phyloP scores from a whole-genome alignment of 2,797 vertebrate species.

The Lithobates sylvaticus region DNA sequence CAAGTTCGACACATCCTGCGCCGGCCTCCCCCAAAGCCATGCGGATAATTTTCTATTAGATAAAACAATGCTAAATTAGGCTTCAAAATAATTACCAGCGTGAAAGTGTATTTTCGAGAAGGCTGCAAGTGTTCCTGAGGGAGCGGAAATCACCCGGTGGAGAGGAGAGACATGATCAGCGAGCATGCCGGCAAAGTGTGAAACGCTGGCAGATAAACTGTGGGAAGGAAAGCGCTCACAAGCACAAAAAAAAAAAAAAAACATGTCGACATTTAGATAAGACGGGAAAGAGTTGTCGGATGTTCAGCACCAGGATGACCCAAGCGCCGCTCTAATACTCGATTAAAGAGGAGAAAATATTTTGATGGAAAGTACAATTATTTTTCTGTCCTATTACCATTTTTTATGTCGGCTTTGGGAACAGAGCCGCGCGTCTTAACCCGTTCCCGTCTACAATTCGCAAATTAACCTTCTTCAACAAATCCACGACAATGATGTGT shows the following conservation, averaged over 20 bases:
- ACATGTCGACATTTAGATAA: slow-evolving; percentile 31
- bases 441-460: too few species aligned
- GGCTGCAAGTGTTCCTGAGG: slow-evolving; percentile 25
- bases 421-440: too few species aligned
- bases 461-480: too few species aligned
- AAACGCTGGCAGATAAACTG: neutral
- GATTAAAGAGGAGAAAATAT: slow-evolving; percentile 27
- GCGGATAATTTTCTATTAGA: slow-evolving; percentile 45
- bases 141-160: slow-evolving; percentile 27
- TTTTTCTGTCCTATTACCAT: slow-evolving; percentile 20
- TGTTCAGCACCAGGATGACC: neutral
- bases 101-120: slow-evolving; percentile 47
- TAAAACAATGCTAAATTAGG: slow-evolving; percentile 58
- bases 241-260: neutral
- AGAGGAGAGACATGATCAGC: slow-evolving; percentile 22
- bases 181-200: neutral
- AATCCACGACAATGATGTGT: too few species aligned
- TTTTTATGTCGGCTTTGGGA: neutral
- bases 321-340: slow-evolving; percentile 21
- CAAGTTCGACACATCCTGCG: neutral
- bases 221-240: neutral
- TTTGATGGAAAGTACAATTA: slow-evolving; percentile 26
- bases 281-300: slow-evolving; percentile 1
- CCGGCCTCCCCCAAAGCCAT: slow-evolving; percentile 11
- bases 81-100: slow-evolving; percentile 57